Conservation (phyloP, 2,113 vertebrate genomes). For the Drymodes brunneopygia region DNA sequence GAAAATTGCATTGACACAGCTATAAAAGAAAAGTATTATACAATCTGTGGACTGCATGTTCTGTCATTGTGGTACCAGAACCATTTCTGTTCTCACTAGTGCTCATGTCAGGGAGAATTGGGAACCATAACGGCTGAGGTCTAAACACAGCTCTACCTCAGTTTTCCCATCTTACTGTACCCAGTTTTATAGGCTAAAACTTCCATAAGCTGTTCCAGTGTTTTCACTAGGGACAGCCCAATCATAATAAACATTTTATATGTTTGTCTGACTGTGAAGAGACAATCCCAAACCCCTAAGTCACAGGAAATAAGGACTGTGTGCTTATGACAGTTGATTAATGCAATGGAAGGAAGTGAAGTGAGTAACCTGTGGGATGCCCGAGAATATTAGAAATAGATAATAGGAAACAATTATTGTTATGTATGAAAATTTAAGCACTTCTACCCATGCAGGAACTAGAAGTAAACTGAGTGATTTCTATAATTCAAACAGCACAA, state of each 20-base stretch:
- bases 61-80: neutral
- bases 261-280: neutral
- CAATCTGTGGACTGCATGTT: neutral
- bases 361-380: accelerated
- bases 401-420: neutral
- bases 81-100: neutral
- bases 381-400: neutral
- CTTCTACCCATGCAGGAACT: neutral
- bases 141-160: neutral
- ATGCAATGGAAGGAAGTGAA: neutral
- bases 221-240: neutral
- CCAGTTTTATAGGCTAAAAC: neutral
- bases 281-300: neutral
- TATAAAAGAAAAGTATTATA: neutral
- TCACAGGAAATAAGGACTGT: neutral
- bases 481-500: neutral
- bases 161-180: neutral
- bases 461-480: neutral
- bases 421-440: neutral
- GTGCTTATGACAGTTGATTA: neutral
- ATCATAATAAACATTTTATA: neutral
- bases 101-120: neutral
- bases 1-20: neutral
- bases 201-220: neutral
- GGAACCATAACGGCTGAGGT: neutral